Evolutionary conservation across 2,888 invertebrate species (phyloP).

Genomic region (Sinelater perroti): DNA sequence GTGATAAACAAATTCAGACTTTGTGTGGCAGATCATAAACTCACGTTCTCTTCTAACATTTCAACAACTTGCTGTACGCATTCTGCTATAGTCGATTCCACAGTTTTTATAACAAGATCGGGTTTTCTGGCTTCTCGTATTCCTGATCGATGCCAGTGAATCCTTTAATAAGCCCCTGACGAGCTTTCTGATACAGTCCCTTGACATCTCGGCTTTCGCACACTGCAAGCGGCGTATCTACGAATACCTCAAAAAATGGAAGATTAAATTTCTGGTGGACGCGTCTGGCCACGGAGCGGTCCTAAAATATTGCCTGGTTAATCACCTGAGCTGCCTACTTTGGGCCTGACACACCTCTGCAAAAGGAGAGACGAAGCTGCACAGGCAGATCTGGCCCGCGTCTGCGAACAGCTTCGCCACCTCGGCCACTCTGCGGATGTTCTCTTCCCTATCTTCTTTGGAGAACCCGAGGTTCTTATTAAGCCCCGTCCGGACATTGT

Average conservation of each 20-base stretch:
- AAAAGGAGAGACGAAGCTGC: slow-evolving; percentile 98
- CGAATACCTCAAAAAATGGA: slow-evolving; percentile 93
- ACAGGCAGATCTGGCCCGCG: slow-evolving; percentile 93
- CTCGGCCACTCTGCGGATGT: slow-evolving; percentile 96
- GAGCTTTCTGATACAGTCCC: slow-evolving; percentile 96
- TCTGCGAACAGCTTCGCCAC: slow-evolving; percentile 98
- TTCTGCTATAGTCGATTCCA: slow-evolving; percentile 81
- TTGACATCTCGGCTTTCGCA: slow-evolving; percentile 97
- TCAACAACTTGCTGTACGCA: slow-evolving; percentile 87
- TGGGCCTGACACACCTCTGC: slow-evolving; percentile 67
- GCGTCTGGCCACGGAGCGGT: slow-evolving; percentile 87
- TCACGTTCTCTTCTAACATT: slow-evolving; percentile 78
- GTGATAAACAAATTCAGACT: no score
- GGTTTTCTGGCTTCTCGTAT: slow-evolving; percentile 87
- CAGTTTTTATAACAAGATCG: slow-evolving; percentile 91
- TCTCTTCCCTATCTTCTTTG: slow-evolving; percentile 96
- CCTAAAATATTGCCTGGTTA: slow-evolving; percentile 58
- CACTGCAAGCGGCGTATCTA: slow-evolving; percentile 93
- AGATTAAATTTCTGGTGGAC: slow-evolving; percentile 89
- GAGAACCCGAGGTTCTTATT: slow-evolving; percentile 96
- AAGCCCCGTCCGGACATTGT: slow-evolving; percentile 95
- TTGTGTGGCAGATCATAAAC: no score
- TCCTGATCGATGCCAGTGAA: slow-evolving; percentile 93
- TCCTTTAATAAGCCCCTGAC: slow-evolving; percentile 89
- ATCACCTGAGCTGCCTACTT: no score